Base-by-base conservation (phyloP, 1,140 invertebrate species). In the Pseudomyrmex concolor region DNA sequence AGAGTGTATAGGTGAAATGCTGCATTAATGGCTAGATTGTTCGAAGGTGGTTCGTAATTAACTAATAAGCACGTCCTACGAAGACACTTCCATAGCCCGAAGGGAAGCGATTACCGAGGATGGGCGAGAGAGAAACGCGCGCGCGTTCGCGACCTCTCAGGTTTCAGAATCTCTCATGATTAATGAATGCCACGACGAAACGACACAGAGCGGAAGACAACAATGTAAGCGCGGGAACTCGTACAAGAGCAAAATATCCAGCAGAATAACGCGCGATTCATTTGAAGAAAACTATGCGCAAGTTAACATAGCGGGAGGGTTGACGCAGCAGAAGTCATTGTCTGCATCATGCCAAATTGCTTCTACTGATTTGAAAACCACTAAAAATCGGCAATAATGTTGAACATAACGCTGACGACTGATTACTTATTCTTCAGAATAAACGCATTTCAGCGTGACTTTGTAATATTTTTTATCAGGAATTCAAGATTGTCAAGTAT, bases 1-100 rank as follows among this genome's bases (percentile, higher is more conserved):
- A 77, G 73, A 80, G 60, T 34, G 48, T 72, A 50, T 55, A 71
- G 57, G 43, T 77, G 50, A 50, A 83, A 71, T 55, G 34, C 19
- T 57, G 43, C 25, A 34, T 62, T 85, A 82, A 87, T 54, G 54
- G 71, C 25, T 71, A 50, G 63, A 82, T 82, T 84, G 78, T 82
- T 85, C 86, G 86, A 82, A 67, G 83, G 50, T 72, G 71, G 83
- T 48, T 80, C 76, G 64, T 82, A 88, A 88, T 88, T 88, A 88
- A 88, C 66, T 87, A 87, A 87, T 87, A 87, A 87, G 73, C 68
- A 64, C 73, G 55, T 83, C 17, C 57, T 60, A 55, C 22, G 25
- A 15, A n/a, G 19, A 57, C 34, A 50, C 19, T 74, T 86, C 45
- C 55, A 22, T 80, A 34, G 9, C 13, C 5, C 2, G 57, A 57